phyloP scores from a whole-genome alignment of 2,113 vertebrate genomes.

The Megaptera novaeangliae region DNA sequence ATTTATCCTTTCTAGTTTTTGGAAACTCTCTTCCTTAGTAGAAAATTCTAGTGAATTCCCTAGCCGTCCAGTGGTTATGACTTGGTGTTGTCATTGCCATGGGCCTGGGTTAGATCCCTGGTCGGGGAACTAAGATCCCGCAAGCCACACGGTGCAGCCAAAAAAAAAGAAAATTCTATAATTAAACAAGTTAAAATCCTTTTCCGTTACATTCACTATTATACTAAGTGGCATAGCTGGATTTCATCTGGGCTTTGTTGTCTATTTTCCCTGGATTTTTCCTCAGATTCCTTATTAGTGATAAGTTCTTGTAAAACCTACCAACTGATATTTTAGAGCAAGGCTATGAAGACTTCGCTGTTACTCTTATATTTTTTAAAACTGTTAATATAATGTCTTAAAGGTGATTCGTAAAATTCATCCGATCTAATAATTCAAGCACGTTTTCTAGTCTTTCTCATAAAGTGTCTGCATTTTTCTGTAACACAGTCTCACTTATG shows the following conservation, averaged over 20 bases:
- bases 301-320: constrained; percentile 7
- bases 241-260: neutral
- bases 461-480: neutral
- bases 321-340: neutral
- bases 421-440: neutral
- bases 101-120: neutral
- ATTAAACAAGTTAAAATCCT: neutral
- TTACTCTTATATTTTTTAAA: neutral
- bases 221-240: neutral
- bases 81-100: neutral
- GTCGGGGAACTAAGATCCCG: neutral
- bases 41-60: neutral
- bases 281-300: neutral
- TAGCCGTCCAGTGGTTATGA: neutral
- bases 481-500: neutral
- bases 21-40: neutral
- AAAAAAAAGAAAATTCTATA: neutral
- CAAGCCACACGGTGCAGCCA: neutral
- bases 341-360: neutral
- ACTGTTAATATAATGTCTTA: neutral
- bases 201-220: neutral
- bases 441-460: neutral
- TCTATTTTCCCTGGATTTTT: neutral
- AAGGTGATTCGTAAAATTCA: neutral
- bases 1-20: neutral